Base-by-base conservation (phyloP, 2,113 vertebrate genomes). In the Argyrosomus japonicus region DNA sequence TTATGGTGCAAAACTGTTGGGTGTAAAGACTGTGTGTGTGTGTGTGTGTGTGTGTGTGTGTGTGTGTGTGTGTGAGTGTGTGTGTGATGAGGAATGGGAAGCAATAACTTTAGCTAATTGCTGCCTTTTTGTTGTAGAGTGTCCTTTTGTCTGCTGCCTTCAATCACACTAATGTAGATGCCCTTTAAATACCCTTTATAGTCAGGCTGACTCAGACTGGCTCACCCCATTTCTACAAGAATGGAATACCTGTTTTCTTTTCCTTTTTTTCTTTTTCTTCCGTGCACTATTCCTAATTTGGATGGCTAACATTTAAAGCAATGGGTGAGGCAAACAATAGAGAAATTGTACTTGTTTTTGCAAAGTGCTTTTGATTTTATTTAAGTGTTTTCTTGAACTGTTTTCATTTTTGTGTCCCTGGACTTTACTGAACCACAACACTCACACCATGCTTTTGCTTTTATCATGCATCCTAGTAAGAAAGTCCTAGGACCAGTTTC, bases 181-280 rank as follows among this genome's bases (percentile, higher is more conserved):
- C 77, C 87, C 91, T 93, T 93, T 88, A 86, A 86, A 85, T 89
- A 87, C 81, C 85, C 79, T 90, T 88, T 83, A 82, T 58, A 88
- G 75, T 72, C 62, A 15, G 71, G 18, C 75, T 77, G 60, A 77
- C 53, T 68, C 54, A 58, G 45, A 75, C 73, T 57, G 54, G 6
- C 74, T 79, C 45, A 58, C 29, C 57, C 78, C 63, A 60, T 21
- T 61, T 72, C 19, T 36, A 36, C 27, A 12, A 36, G 56, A 77
- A 23, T 54, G 21, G 17, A 57, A 79, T 21, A 75, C 58, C 56
- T 27, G 29, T 47, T 50, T n/a, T 56, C 2, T 21, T 57, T 19
- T 45, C 50, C 23, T 13, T 36, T 65, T n/a, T 14, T 48, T 19
- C 5, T n/a, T 64, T 62, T 43, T 36, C 48, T 29, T n/a, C 15